Conservation (phyloP, 1,140 invertebrate genomes). For the Drosophila obscura region DNA sequence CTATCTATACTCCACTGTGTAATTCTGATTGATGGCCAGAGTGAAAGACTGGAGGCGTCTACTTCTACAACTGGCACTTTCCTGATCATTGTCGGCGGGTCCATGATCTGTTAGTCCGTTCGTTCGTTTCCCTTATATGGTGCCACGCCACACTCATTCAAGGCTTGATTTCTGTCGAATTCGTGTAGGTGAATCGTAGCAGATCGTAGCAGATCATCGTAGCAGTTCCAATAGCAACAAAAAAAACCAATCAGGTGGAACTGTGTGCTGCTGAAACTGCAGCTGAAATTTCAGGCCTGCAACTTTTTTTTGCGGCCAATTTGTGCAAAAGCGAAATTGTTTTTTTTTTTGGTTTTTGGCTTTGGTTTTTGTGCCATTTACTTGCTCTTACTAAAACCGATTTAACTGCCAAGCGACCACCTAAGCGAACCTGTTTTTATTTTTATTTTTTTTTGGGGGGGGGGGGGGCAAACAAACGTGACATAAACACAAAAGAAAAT, state of each 20-base stretch:
- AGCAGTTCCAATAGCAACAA: conserved; percentile 13
- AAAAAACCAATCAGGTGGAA: conserved; percentile 60
- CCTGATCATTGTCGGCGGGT: conserved; percentile 5
- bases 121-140: conserved; percentile 31
- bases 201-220: conserved; percentile 1
- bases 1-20: conserved; percentile 25
- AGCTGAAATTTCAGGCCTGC: conserved; percentile 35
- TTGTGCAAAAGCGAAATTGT: conserved; percentile 69
- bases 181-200: conserved; percentile 36
- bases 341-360: conserved; percentile 17
- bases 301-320: conserved; percentile 52
- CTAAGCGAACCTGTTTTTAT: conserved; percentile 63
- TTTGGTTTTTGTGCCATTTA: conserved; percentile 34
- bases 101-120: conserved; percentile 11
- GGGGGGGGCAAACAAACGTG: conserved; percentile 62
- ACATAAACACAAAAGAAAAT: conserved; percentile 76
- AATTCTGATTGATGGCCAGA: conserved; percentile 58
- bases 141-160: conserved; percentile 17
- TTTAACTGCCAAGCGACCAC: conserved; percentile 21
- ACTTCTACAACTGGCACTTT: conserved; percentile 26
- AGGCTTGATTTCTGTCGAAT: conserved; percentile 17
- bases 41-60: conserved; percentile 28
- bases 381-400: conserved; percentile 16
- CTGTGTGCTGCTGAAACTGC: conserved; percentile 16
- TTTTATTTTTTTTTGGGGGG: not conserved